These are phyloP conservation scores for Pseudeuparius sepicola DNA, from an alignment of 2,888 invertebrate genomes.

Conservation along the genomic window DNA sequence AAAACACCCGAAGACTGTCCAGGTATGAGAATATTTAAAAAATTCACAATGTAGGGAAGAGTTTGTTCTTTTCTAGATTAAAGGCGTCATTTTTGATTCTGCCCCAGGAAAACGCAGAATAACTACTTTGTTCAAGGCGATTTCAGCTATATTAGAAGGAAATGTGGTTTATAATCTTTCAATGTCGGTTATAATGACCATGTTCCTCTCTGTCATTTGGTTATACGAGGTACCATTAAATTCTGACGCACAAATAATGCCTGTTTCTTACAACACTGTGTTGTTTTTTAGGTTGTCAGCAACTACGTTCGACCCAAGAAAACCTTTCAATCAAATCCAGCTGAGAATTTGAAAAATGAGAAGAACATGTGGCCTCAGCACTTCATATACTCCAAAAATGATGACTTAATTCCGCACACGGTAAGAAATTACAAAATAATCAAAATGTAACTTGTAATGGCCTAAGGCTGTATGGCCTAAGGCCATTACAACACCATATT, in stretches of 20 bases:
- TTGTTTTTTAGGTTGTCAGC: conserved; percentile 33
- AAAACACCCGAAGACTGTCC: conserved; percentile 43
- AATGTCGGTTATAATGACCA: conserved; percentile 44
- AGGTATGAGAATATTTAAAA: conserved; percentile 31
- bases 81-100: conserved; percentile 62
- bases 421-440: no score
- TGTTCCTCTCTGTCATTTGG: conserved; percentile 51
- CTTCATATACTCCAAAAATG: conserved; percentile 63
- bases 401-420: conserved; percentile 53
- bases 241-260: not conserved
- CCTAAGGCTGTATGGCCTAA: no score
- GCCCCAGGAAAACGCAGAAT: conserved; percentile 55
- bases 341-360: conserved; percentile 48
- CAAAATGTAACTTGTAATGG: no score
- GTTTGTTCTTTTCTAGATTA: conserved; percentile 37
- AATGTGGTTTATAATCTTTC: conserved; percentile 46
- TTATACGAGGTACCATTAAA: conserved; percentile 43
- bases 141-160: conserved; percentile 52
- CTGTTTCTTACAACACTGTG: no score
- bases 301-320: conserved; percentile 31
- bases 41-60: not conserved
- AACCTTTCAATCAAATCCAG: conserved; percentile 45
- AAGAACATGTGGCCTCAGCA: conserved; percentile 55
- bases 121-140: conserved; percentile 48
- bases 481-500: no score